phyloP scores from a whole-genome alignment of 23 tunicate species.

The Halocynthia roretzi region DNA sequence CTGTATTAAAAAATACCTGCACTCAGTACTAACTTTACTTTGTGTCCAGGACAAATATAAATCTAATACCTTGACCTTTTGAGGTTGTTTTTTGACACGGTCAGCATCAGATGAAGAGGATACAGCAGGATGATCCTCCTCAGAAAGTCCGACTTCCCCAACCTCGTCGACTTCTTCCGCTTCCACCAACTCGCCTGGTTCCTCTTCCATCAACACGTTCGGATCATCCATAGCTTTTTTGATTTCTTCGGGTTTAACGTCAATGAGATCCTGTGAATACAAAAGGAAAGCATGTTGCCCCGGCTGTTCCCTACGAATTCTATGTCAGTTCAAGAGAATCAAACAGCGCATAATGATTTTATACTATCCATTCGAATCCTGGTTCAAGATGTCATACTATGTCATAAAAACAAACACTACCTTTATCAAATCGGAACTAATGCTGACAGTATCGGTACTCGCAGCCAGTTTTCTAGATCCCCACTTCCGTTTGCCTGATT shows the following conservation, averaged over 20 bases:
- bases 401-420: slow-evolving; percentile 6
- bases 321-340: not conserved
- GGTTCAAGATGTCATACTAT: not conserved
- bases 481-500: slow-evolving; percentile 58
- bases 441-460: slow-evolving; percentile 40
- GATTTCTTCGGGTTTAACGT: slow-evolving; percentile 52
- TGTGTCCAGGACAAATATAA: too few relatives aligned
- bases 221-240: slow-evolving; percentile 45
- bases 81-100: too few relatives aligned
- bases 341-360: not conserved
- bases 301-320: not conserved
- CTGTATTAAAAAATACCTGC: too few relatives aligned
- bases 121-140: slow-evolving; percentile 11
- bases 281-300: not conserved
- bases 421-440: slow-evolving; percentile 73
- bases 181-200: slow-evolving; percentile 11
- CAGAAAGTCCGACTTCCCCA: slow-evolving; percentile 33
- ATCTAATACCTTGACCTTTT: too few relatives aligned
- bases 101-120: not conserved
- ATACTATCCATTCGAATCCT: too few relatives aligned
- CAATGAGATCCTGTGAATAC: slow-evolving; percentile 45
- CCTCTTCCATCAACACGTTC: slow-evolving; percentile 33
- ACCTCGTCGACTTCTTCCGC: slow-evolving; percentile 56
- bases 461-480: slow-evolving; percentile 31
- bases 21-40: too few relatives aligned